Percentiles rank a stretch among this genome's conserved stretches.
phyloP scores from a whole-genome alignment of 2,888 invertebrate species.

The Quadriops clusia region DNA sequence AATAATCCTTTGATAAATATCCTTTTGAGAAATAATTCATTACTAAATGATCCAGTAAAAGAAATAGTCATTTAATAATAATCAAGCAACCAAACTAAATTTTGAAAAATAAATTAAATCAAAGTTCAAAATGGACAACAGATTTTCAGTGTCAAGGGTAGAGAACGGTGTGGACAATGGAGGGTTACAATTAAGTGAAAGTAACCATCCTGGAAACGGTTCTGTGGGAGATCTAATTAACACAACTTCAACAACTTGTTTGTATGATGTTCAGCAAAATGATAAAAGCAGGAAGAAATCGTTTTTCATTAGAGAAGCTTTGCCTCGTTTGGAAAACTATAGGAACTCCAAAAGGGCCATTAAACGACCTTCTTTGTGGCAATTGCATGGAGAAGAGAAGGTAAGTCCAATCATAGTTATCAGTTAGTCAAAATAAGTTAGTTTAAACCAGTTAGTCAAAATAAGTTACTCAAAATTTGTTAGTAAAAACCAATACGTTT shows the following conservation, averaged over 20 bases:
- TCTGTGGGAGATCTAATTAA: slow-evolving; percentile 19
- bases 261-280: slow-evolving; percentile 20
- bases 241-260: slow-evolving; percentile 22
- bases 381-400: slow-evolving; percentile 63
- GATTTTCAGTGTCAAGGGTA: slow-evolving; percentile 4
- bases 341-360: slow-evolving; percentile 62
- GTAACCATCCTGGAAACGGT: slow-evolving; percentile 17
- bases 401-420: no score
- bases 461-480: no score
- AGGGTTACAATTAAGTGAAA: slow-evolving; percentile 29
- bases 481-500: no score
- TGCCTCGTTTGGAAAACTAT: slow-evolving; percentile 75
- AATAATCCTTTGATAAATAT: no score
- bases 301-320: slow-evolving; percentile 60
- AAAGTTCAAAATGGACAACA: slow-evolving; percentile 3
- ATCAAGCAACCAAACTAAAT: no score
- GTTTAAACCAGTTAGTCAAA: no score
- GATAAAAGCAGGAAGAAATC: slow-evolving; percentile 42
- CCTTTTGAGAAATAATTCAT: no score
- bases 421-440: no score
- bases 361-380: slow-evolving; percentile 74
- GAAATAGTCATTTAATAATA: no score
- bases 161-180: slow-evolving; percentile 24
- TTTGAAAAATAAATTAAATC: no score
- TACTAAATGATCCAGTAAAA: no score